Evolutionary conservation across 2,888 invertebrate genomes (phyloP).

Genomic region (Tetanocera ferruginea): DNA sequence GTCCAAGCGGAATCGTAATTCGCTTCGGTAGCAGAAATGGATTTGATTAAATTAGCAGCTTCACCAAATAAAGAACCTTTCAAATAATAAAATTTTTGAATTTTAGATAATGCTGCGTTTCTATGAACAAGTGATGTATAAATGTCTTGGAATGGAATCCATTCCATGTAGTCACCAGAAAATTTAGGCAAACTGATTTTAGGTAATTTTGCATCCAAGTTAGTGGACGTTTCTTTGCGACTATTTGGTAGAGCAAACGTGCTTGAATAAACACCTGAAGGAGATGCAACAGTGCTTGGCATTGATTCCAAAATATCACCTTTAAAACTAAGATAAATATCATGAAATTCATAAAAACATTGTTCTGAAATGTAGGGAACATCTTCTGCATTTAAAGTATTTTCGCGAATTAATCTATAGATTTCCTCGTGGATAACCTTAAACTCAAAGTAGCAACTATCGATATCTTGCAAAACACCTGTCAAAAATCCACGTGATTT

Average conservation of each 20-base stretch:
- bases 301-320: neutral
- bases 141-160: conserved; percentile 10
- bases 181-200: conserved; percentile 31
- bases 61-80: neutral
- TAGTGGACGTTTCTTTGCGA: neutral
- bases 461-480: neutral
- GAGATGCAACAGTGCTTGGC: neutral
- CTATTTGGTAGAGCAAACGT: neutral
- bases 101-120: neutral
- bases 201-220: conserved; percentile 7
- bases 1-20: neutral
- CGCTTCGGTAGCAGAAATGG: neutral
- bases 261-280: neutral
- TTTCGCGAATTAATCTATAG: neutral
- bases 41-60: neutral
- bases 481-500: conserved; percentile 5
- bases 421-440: conserved; percentile 2
- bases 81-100: conserved; percentile 9
- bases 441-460: neutral
- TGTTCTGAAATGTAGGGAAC: conserved; percentile 1
- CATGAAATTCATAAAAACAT: neutral
- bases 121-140: neutral
- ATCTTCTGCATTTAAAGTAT: neutral
- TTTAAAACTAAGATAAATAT: neutral
- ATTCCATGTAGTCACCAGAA: conserved; percentile 16